phyloP scores from a whole-genome alignment of 2,888 invertebrate species.

The Conops quadrifasciatus region DNA sequence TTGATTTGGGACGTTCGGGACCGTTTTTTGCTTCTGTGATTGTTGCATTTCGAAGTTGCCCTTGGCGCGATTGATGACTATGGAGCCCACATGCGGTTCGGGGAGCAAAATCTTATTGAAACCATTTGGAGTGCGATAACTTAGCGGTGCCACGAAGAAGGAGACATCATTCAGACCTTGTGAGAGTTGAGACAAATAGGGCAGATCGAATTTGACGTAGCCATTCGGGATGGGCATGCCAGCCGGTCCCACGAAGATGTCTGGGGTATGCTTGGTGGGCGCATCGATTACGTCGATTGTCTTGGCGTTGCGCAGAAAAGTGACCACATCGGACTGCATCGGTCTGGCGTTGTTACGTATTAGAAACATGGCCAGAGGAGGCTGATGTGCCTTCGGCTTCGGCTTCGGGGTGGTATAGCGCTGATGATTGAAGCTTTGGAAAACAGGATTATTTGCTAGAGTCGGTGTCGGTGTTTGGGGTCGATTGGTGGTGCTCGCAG shows the following conservation, averaged over 20 bases:
- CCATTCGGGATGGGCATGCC: conserved; percentile 75
- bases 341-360: conserved; percentile 65
- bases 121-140: conserved; percentile 83
- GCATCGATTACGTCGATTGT: conserved; percentile 81
- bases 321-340: conserved; percentile 76
- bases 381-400: conserved; percentile 80
- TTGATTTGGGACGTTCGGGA: conserved; percentile 46
- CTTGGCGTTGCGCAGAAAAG: conserved; percentile 74
- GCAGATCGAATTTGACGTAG: conserved; percentile 82
- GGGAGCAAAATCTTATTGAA: conserved; percentile 87
- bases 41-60: conserved; percentile 39
- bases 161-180: conserved; percentile 73
- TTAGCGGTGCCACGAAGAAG: conserved; percentile 86
- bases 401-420: conserved; percentile 64
- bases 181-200: conserved; percentile 73
- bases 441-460: conserved; percentile 56
- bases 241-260: conserved; percentile 84
- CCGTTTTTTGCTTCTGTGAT: conserved; percentile 35
- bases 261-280: conserved; percentile 74
- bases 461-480: conserved; percentile 56
- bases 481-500: conserved; percentile 54
- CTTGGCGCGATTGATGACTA: conserved; percentile 73
- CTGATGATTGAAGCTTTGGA: conserved; percentile 52
- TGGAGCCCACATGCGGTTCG: conserved; percentile 86
- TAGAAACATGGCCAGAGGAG: conserved; percentile 84